A percentile compares a stretch with the other conserved stretches of the same genome.
phyloP scores from a whole-genome alignment of 2,797 vertebrate genomes.

The Hoplostethus atlanticus region DNA sequence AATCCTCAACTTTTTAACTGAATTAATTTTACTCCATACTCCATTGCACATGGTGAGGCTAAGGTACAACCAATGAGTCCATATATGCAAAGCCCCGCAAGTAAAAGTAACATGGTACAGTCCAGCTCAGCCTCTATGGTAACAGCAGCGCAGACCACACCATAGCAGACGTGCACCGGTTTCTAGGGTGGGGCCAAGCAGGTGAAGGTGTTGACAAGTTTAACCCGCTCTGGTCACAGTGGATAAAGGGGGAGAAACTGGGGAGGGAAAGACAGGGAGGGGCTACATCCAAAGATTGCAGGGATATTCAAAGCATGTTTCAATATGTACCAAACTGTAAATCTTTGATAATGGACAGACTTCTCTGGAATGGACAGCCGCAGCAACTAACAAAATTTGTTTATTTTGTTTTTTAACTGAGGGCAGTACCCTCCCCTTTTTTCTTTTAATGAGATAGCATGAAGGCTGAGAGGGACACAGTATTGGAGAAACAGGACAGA shows the following conservation, averaged over 20 bases:
- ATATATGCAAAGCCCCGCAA: slow-evolving; percentile 10
- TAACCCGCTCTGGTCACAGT: slow-evolving; percentile 12
- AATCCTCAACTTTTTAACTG: slow-evolving; percentile 12
- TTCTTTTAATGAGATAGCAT: too few relatives aligned
- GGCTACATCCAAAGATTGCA: neutral
- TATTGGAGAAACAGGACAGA: too few relatives aligned
- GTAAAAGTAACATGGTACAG: slow-evolving; percentile 71
- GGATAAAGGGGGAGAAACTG: slow-evolving; percentile 10
- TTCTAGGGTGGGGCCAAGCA: slow-evolving; percentile 72
- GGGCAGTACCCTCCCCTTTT: too few relatives aligned
- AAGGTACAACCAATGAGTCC: slow-evolving; percentile 14
- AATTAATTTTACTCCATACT: slow-evolving; percentile 4
- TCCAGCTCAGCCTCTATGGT: slow-evolving; percentile 68
- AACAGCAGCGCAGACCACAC: slow-evolving; percentile 63
- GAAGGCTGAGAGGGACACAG: too few relatives aligned
- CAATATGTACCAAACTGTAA: neutral
- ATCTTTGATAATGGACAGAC: neutral
- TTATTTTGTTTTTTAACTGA: too few relatives aligned
- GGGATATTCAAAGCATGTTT: neutral
- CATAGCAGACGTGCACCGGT: slow-evolving; percentile 73
- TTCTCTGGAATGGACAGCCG: neutral
- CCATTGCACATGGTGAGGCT: slow-evolving; percentile 39
- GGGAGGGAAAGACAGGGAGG: neutral
- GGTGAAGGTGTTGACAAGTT: slow-evolving; percentile 40
- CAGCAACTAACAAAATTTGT: neutral